Conservation (phyloP, 2,888 invertebrate genomes). For the Cheilosia vulpina region DNA sequence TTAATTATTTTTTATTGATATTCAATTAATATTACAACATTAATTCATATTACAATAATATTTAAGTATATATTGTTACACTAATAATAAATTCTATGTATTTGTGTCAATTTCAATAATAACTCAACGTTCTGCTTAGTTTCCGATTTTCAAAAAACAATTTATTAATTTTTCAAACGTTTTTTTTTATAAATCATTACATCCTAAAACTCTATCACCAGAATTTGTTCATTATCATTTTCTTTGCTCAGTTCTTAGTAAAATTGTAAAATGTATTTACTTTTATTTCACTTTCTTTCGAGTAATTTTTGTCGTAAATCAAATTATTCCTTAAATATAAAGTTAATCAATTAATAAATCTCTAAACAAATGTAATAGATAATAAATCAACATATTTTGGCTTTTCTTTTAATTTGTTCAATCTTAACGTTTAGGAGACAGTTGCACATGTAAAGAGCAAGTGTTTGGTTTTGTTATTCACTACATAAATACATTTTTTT, state of each 20-base stretch:
- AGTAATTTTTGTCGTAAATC: slow-evolving; percentile 21
- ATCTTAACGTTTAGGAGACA: slow-evolving; percentile 50
- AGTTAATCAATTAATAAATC: slow-evolving; percentile 51
- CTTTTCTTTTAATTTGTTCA: slow-evolving; percentile 10
- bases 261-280: slow-evolving; percentile 37
- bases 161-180: slow-evolving; percentile 11
- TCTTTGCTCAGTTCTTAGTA: slow-evolving; percentile 43
- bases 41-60: slow-evolving; percentile 68
- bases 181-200: slow-evolving; percentile 36
- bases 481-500: neutral
- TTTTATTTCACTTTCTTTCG: slow-evolving; percentile 10
- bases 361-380: slow-evolving; percentile 59
- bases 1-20: slow-evolving; percentile 58
- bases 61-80: slow-evolving; percentile 25
- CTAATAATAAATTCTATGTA: slow-evolving; percentile 49
- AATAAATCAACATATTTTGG: slow-evolving; percentile 40
- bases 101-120: slow-evolving; percentile 27
- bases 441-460: slow-evolving; percentile 42
- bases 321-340: slow-evolving; percentile 35
- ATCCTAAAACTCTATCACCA: slow-evolving; percentile 67
- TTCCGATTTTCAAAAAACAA: slow-evolving; percentile 19
- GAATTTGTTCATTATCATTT: slow-evolving; percentile 47
- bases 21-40: slow-evolving; percentile 71
- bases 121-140: slow-evolving; percentile 13
- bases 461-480: slow-evolving; percentile 20